Evolutionary conservation across 2,888 invertebrate genomes (phyloP), one percentile per base, ranked within the genome.

Genomic region (Muscina levida): DNA sequence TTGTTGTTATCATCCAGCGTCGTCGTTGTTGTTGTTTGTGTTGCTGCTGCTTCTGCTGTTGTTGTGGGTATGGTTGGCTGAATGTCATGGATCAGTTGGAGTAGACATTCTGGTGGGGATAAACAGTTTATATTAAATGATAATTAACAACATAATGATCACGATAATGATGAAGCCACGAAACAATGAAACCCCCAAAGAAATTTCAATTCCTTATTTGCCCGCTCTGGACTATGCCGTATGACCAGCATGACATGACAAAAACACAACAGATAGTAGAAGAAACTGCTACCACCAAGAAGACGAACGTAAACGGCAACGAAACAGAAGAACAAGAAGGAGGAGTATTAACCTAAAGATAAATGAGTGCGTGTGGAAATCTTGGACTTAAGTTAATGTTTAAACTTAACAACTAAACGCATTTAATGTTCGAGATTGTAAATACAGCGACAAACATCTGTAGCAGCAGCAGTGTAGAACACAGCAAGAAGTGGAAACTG

Each of bases 11-110:
- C n/a, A n/a, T n/a, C n/a, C n/a, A n/a, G n/a, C n/a, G n/a, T 37
- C 37, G 4, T 48, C 17, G 13, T 56, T 0, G 19, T 22, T 62
- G 2, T 10, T 42, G 10, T 2, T 59, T 22, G 24, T 13, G 53
- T 15, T 26, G 26, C 15, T 37, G 10, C 37, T 59, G 11, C 39
- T 15, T 15, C 15, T 37, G 39, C 37, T 59, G 11, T 15, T 17
- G 15, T 17, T 37, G 42, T 82, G 85, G 87, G 85, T 85, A 78
- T 72, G 81, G 74, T 81, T 81, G 87, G 88, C 84, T 88, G 87
- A 85, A 72, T 87, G 88, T 87, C 88, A 88, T 88, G 88, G 88
- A 87, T 88, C 87, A 87, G 87, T 86, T 87, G 87, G 86, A 83
- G 87, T 84, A 85, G 85, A 73, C 76, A 75, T 62, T 75, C 74